These are phyloP conservation scores for Podabrus alpinus DNA, from an alignment of 2,888 invertebrate genomes.

Conservation along the genomic window DNA sequence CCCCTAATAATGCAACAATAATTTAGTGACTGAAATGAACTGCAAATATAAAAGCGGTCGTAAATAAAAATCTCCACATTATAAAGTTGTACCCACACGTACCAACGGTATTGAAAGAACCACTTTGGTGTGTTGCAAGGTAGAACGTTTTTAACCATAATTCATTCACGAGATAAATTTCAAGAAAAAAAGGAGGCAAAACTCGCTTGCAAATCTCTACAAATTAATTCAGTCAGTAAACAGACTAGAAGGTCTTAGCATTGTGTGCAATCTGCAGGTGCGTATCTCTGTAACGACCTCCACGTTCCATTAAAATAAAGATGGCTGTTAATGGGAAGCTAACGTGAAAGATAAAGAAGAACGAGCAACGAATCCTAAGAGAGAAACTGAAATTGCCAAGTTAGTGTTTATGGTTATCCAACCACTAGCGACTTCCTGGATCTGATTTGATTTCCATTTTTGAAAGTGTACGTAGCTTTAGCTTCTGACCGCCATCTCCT, in stretches of 20 bases:
- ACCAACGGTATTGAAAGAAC: neutral
- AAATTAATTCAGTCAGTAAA: constrained; percentile 15
- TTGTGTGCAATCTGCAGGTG: constrained; percentile 19
- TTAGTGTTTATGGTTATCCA: neutral
- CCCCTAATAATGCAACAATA: neutral
- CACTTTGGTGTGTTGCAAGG: neutral
- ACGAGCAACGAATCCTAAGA: neutral
- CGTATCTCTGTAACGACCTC: neutral
- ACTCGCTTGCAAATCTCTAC: constrained; percentile 15
- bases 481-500: neutral
- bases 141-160: neutral
- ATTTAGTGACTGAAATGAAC: neutral
- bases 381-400: neutral
- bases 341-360: neutral
- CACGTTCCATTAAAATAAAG: constrained; percentile 1
- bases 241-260: constrained; percentile 11
- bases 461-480: neutral
- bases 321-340: neutral
- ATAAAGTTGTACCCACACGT: neutral
- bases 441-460: neutral
- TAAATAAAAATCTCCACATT: neutral
- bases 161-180: neutral
- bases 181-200: constrained; percentile 6
- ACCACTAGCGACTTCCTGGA: neutral
- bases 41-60: neutral